Evolutionary conservation across 2,113 vertebrate genomes (phyloP).

Genomic region (Corapipo altera): DNA sequence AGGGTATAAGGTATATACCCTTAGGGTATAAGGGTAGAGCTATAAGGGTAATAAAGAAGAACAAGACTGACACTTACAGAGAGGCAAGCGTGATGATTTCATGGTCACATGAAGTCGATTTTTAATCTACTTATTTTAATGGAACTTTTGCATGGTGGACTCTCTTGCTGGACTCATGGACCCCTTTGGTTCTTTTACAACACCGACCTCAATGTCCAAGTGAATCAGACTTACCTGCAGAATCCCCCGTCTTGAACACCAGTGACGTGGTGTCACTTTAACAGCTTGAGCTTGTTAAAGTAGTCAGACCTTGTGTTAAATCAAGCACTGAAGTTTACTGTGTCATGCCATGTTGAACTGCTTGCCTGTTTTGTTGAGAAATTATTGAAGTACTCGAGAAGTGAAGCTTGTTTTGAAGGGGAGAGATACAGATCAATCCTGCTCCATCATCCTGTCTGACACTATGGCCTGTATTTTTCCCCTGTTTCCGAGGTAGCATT

Average conservation of each 20-base stretch:
- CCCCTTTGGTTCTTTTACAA: neutral
- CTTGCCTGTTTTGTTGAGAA: neutral
- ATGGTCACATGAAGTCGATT: neutral
- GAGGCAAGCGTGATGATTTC: neutral
- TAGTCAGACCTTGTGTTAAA: neutral
- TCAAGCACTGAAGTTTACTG: neutral
- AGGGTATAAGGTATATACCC: too few species aligned
- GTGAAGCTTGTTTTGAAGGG: neutral
- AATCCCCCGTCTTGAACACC: neutral
- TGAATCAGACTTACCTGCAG: neutral
- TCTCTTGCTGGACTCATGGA: neutral
- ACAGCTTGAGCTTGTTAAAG: neutral
- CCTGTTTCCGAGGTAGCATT: neutral
- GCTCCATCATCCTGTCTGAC: neutral
- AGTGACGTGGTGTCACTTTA: neutral
- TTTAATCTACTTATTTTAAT: neutral
- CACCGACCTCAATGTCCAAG: fast-evolving
- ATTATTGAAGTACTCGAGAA: neutral
- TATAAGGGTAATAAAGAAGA: neutral
- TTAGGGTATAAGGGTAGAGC: neutral
- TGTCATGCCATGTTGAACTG: neutral
- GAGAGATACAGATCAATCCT: neutral
- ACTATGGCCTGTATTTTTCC: neutral
- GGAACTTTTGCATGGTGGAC: neutral
- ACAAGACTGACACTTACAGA: neutral